A percentile compares a stretch with the other conserved stretches of the same genome.
Conservation (phyloP, 2,888 invertebrate species). For the Ophion ventricosus region DNA sequence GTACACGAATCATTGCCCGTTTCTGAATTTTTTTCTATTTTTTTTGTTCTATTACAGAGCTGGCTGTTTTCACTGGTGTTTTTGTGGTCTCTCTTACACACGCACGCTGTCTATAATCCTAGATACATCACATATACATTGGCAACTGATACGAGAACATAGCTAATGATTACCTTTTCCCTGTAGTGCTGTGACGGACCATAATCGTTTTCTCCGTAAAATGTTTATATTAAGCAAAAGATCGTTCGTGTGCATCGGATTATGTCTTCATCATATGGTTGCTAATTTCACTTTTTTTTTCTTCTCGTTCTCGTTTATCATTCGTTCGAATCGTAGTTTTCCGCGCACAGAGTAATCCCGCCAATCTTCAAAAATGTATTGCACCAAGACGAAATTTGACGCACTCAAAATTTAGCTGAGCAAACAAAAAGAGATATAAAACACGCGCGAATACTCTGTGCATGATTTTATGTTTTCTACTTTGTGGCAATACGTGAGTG, state of each 20-base stretch:
- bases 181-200: slow-evolving; percentile 11
- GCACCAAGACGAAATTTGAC: background rate
- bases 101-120: slow-evolving; percentile 44
- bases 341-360: slow-evolving; percentile 44
- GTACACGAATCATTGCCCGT: slow-evolving; percentile 23
- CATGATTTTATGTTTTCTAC: slow-evolving; percentile 37
- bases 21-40: slow-evolving; percentile 51
- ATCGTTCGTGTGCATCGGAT: slow-evolving; percentile 49
- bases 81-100: slow-evolving; percentile 77
- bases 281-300: slow-evolving; percentile 37
- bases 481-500: slow-evolving; percentile 80
- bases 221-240: slow-evolving; percentile 15
- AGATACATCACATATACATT: slow-evolving; percentile 25
- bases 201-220: slow-evolving; percentile 14
- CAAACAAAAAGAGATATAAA: slow-evolving; percentile 3
- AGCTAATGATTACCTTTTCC: slow-evolving; percentile 39
- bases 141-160: slow-evolving; percentile 13
- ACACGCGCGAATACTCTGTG: slow-evolving; percentile 45
- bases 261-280: slow-evolving; percentile 21
- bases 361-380: slow-evolving; percentile 9
- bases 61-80: slow-evolving; percentile 66
- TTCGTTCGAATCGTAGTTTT: slow-evolving; percentile 28
- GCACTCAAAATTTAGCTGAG: background rate
- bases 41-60: slow-evolving; percentile 37
- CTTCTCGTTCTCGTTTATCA: slow-evolving; percentile 15